phyloP scores from a whole-genome alignment of 2,113 vertebrate genomes.

The Cyphomyrus plagiostoma region DNA sequence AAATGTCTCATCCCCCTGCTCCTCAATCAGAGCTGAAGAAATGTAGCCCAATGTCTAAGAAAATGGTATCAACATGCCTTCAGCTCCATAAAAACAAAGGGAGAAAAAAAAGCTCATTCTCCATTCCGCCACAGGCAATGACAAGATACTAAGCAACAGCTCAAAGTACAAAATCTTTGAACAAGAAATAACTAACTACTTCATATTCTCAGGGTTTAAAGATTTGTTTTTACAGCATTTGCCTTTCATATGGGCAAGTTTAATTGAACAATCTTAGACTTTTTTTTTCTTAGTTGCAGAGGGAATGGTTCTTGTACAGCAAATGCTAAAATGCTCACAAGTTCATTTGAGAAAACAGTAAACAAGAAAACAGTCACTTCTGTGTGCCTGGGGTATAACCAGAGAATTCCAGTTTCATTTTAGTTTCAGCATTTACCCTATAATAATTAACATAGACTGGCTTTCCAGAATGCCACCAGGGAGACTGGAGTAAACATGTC shows the following conservation, averaged over 20 bases:
- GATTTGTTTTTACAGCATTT: not conserved
- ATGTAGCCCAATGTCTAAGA: not conserved
- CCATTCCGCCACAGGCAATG: slow-evolving; percentile 24
- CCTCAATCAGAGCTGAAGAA: not conserved
- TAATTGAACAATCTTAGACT: not conserved
- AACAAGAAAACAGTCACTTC: not conserved
- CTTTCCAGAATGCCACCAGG: not conserved
- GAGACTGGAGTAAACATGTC: not conserved
- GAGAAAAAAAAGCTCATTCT: not conserved
- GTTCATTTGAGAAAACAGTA: not conserved
- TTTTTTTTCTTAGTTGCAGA: not conserved
- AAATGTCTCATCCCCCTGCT: not conserved
- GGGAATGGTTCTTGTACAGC: not conserved
- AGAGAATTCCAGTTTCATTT: not conserved
- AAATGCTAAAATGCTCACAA: not conserved
- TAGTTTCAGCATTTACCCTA: slow-evolving; percentile 1
- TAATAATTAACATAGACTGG: not conserved
- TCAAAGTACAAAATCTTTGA: slow-evolving; percentile 47
- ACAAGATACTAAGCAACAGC: slow-evolving; percentile 27
- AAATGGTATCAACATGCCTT: not conserved
- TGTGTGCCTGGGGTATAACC: not conserved
- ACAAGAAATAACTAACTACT: slow-evolving; percentile 45
- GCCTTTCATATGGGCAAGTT: not conserved
- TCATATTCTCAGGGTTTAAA: slow-evolving; percentile 9
- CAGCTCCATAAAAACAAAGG: not conserved